These are phyloP conservation scores for Trochalopteron elliotii DNA, from an alignment of 2,113 vertebrate species.

Conservation along the genomic window DNA sequence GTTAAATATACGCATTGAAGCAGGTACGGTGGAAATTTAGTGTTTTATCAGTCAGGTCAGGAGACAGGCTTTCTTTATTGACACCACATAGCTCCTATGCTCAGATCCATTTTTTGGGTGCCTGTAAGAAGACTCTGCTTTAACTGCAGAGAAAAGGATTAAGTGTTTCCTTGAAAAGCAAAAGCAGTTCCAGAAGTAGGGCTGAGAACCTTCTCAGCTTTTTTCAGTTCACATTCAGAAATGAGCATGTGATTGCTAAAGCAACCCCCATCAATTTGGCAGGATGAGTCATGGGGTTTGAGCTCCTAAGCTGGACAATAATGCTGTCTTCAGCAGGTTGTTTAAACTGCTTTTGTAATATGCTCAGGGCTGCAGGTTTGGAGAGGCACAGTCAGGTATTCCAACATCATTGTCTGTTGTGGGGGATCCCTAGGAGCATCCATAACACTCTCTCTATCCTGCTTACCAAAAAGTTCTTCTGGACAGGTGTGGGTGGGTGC, in stretches of 20 bases:
- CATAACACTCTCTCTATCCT: fast-evolving
- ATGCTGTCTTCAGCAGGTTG: neutral
- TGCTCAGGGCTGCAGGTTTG: neutral
- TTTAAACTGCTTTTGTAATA: neutral
- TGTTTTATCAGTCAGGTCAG: neutral
- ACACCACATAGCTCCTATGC: neutral
- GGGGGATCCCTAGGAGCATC: fast-evolving
- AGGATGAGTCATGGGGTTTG: neutral
- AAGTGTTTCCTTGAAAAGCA: neutral
- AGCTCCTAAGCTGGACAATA: neutral
- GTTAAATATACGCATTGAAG: neutral
- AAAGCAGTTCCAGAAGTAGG: neutral
- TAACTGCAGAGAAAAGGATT: neutral
- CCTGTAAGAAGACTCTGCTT: neutral
- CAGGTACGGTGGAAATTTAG: neutral
- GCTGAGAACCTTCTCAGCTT: neutral
- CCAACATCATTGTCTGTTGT: neutral
- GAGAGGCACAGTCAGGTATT: neutral
- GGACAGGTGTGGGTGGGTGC: fast-evolving
- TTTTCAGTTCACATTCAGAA: neutral
- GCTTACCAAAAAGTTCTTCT: neutral
- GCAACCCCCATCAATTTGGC: neutral
- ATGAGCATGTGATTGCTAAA: neutral
- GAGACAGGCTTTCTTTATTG: neutral
- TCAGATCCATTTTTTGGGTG: fast-evolving